Evolutionary conservation across 2,797 vertebrate genomes (phyloP).

Genomic region (Artibeus jamaicensis): DNA sequence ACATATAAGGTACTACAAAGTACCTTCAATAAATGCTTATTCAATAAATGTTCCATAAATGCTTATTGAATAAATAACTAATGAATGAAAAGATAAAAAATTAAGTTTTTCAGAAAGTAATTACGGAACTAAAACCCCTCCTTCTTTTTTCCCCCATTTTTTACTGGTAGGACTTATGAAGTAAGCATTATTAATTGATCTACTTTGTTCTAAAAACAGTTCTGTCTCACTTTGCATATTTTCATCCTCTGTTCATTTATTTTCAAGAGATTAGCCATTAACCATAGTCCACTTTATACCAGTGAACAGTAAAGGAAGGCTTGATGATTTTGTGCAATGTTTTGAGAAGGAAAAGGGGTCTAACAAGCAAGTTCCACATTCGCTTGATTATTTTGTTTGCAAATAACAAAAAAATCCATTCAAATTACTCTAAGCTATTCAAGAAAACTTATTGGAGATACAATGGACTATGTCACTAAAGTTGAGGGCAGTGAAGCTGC

Average conservation of each 20-base stretch:
- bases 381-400: not conserved
- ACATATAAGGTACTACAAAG: not conserved
- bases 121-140: not conserved
- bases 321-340: not conserved
- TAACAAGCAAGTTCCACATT: not conserved
- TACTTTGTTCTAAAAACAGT: not conserved
- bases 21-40: not conserved
- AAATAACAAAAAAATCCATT: conserved; percentile 46
- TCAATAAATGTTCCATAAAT: not conserved
- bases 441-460: not conserved
- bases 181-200: not conserved
- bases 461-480: not conserved
- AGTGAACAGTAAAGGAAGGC: not conserved
- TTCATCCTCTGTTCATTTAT: not conserved
- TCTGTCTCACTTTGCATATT: not conserved
- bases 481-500: not conserved
- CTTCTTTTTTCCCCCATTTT: not conserved
- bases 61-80: not conserved
- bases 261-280: not conserved
- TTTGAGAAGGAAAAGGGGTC: not conserved
- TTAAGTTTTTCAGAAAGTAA: conserved; percentile 14
- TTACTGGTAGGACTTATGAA: not conserved
- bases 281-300: not conserved
- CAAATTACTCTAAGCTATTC: not conserved
- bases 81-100: not conserved